Conservation (phyloP, 2,113 vertebrate genomes). For the Haemorhous mexicanus region DNA sequence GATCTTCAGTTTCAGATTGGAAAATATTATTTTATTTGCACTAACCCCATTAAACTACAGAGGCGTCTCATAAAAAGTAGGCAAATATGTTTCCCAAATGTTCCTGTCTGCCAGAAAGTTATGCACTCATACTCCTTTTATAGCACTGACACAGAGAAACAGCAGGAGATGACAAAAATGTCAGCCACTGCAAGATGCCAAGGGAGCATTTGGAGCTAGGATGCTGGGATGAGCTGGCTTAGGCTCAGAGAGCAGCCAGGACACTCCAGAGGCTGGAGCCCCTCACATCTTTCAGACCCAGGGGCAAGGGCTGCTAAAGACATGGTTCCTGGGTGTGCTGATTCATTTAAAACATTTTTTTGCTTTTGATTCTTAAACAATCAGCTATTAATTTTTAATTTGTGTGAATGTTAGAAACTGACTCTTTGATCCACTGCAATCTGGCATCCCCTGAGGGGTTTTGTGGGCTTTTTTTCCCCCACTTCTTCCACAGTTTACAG, state of each 20-base stretch:
- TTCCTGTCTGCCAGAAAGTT: neutral
- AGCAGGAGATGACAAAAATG: neutral
- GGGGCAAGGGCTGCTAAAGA: neutral
- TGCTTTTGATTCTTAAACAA: neutral
- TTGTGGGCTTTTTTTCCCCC: neutral
- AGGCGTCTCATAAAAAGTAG: neutral
- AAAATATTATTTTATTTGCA: neutral
- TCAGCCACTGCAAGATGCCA: neutral
- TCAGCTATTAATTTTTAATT: conserved; percentile 19
- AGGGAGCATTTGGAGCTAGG: neutral
- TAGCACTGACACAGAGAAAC: neutral
- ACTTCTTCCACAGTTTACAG: neutral
- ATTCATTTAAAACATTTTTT: neutral
- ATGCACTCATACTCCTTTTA: neutral
- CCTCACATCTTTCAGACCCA: accelerated
- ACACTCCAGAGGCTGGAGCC: neutral
- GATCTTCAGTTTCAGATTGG: neutral
- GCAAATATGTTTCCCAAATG: neutral
- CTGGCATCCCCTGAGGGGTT: neutral
- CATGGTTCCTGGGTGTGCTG: neutral
- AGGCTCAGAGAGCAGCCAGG: neutral
- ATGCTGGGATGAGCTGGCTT: accelerated
- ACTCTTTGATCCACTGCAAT: neutral
- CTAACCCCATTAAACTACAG: neutral
- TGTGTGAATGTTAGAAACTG: neutral